Percentiles rank a stretch among this genome's conserved stretches.
Evolutionary conservation across 2,113 vertebrate species (phyloP).

Genomic region (Ochotona princeps): DNA sequence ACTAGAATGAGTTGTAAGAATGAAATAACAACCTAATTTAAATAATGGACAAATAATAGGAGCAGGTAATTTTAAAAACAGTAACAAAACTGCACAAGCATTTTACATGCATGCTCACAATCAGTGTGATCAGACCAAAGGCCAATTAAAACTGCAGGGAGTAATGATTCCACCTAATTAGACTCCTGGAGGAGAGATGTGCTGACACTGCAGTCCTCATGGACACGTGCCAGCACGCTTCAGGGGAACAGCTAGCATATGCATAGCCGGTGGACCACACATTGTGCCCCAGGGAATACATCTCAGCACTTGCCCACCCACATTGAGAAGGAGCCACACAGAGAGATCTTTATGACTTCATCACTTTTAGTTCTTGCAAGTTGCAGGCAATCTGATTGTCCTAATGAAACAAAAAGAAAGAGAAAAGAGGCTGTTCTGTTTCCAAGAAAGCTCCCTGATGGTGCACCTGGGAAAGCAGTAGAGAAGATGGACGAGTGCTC

Average conservation of each 20-base stretch:
- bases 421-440: no score
- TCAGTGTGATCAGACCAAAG: not conserved
- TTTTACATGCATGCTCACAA: not conserved
- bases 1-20: not conserved
- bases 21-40: not conserved
- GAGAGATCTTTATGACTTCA: not conserved
- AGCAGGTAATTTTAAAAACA: not conserved
- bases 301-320: not conserved
- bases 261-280: no score
- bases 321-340: not conserved
- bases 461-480: no score
- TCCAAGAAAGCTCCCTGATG: no score
- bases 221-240: not conserved
- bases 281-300: not conserved
- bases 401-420: no score
- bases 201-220: rapidly evolving
- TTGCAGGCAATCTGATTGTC: not conserved
- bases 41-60: not conserved
- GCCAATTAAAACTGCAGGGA: not conserved
- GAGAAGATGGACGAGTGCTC: no score
- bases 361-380: not conserved
- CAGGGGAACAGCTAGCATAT: not conserved
- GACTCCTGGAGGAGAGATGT: no score
- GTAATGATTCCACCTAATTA: not conserved
- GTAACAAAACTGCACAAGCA: not conserved